Base-by-base conservation (phyloP, 2,888 invertebrate genomes). In the Pachymerium ferrugineum region DNA sequence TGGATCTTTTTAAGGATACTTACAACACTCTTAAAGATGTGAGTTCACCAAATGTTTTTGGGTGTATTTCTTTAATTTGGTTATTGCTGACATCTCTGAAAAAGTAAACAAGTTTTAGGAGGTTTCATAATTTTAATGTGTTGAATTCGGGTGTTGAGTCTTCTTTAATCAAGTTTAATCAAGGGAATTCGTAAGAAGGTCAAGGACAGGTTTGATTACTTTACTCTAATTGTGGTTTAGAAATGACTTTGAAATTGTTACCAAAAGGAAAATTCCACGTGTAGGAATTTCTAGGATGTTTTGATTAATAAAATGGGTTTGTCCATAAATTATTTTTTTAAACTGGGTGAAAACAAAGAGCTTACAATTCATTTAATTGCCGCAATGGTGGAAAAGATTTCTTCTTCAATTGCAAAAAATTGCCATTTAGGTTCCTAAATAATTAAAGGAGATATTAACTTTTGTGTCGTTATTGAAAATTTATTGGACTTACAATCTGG, bases 401-500 rank as follows among this genome's bases (percentile, higher is more conserved):
- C 3, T 72, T 38, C 19, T 38, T 38, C 16, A 72, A 72, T n/a
- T 19, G 25, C 14, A 72, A 19, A 19, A 38, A 35, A 22, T 72
- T 72, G 8, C 29, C 28, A 22, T 14, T 19, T 33, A 72, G 14
- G 35, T n/a, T 6, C 16, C 38, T 38, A 12, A 38, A 38, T 3
- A 38, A 38, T n/a, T 38, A 8, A n/a, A 38, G 3, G 16, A 38
- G 16, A 38, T 38, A n/a, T 10, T n/a, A 14, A 38, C 12, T 6
- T 6, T n/a, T 10, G 12, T 6, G 3, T 38, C 3, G 38, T 10
- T 38, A 38, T 38, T 33, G 33, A 12, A 12, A n/a, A 8, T 6
- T 70, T 22, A 4, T 35, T 30, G 19, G 28, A 73, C 73, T 85
- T 82, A 87, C 86, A 87, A 80, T 78, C 84, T 85, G 73, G 84